Percentiles rank a stretch among this genome's conserved stretches.
phyloP scores from a whole-genome alignment of 2,113 vertebrate species.

The Centropus bengalensis region DNA sequence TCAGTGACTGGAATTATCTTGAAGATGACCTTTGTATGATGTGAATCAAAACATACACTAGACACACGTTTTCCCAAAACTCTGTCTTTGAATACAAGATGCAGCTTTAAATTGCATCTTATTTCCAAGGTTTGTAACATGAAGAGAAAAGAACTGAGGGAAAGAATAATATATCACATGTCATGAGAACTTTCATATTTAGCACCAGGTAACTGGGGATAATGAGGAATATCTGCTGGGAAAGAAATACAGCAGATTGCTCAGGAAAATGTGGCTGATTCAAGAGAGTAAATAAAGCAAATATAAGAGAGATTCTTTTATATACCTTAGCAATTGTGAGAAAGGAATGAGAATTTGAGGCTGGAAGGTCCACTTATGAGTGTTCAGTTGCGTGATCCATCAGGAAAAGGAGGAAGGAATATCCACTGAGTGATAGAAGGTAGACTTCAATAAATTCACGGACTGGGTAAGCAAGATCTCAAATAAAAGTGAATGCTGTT shows the following conservation, averaged over 20 bases:
- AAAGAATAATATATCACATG: neutral
- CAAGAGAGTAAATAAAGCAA: neutral
- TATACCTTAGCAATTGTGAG: neutral
- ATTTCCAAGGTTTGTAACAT: neutral
- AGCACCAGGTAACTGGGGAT: neutral
- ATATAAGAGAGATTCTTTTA: neutral
- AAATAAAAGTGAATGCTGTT: neutral
- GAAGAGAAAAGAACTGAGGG: neutral
- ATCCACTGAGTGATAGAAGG: neutral
- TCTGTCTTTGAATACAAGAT: neutral
- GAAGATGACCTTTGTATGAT: neutral
- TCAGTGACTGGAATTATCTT: neutral
- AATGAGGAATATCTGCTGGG: neutral
- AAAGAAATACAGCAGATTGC: neutral
- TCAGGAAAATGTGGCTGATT: neutral
- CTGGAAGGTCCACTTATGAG: neutral
- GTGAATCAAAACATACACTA: rapidly evolving
- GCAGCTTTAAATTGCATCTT: neutral
- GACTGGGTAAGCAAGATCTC: neutral
- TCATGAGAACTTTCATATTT: neutral
- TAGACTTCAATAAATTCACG: neutral
- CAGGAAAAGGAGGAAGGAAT: neutral
- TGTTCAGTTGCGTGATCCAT: neutral
- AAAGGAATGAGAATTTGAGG: neutral
- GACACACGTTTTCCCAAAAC: neutral